A percentile compares a stretch with the other conserved stretches of the same genome.
phyloP scores from a whole-genome alignment of 92 coral and sea anemone genomes.

The Epizoanthus ramosus region DNA sequence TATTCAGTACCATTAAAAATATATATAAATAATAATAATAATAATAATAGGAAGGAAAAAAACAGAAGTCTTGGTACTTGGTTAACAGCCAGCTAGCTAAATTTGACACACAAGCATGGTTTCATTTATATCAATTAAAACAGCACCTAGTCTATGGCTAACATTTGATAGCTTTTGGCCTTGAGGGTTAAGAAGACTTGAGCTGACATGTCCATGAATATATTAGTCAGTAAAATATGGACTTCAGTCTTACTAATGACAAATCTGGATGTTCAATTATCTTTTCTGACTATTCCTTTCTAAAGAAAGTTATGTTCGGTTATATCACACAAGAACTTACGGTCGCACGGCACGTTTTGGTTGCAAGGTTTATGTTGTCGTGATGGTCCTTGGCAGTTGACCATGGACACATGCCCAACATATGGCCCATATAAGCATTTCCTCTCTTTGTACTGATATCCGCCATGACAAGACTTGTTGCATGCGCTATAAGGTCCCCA shows the following conservation, averaged over 20 bases:
- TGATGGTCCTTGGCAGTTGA: conserved; percentile 18
- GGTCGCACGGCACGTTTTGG: conserved; percentile 8
- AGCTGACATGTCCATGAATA: no score
- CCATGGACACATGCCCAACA: conserved; percentile 29
- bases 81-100: no score
- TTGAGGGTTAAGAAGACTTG: no score
- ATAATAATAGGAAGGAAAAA: no score
- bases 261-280: no score
- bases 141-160: background rate
- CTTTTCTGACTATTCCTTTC: no score
- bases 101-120: background rate
- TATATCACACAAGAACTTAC: conserved; percentile 1
- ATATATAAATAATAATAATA: no score
- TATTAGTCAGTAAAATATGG: no score
- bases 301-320: no score
- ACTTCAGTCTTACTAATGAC: no score
- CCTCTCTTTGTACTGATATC: conserved; percentile 4
- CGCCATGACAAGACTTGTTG: conserved; percentile 23
- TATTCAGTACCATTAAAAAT: no score
- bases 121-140: background rate
- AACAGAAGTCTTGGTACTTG: no score
- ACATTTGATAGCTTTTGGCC: background rate
- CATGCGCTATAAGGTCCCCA: background rate
- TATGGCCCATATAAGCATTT: conserved; percentile 10
- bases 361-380: background rate